Evolutionary conservation across 2,113 vertebrate species (phyloP).

Genomic region (Lagenorhynchus albirostris): DNA sequence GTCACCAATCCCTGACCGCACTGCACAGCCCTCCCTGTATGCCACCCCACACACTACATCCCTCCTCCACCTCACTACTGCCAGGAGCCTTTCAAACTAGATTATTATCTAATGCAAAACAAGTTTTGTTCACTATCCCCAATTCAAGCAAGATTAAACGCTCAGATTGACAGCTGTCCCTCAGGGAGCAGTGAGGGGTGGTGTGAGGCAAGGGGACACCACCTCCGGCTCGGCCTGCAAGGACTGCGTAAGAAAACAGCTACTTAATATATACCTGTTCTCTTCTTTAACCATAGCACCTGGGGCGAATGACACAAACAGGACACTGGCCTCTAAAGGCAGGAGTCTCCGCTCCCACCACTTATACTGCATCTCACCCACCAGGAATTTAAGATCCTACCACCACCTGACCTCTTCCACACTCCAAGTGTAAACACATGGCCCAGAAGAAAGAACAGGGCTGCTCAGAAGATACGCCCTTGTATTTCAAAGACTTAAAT

Average conservation of each 20-base stretch:
- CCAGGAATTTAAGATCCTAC: not conserved
- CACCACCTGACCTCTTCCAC: too few species aligned
- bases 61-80: not conserved
- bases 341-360: not conserved
- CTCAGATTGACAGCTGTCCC: not conserved
- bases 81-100: not conserved
- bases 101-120: not conserved
- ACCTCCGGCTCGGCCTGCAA: not conserved
- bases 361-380: not conserved
- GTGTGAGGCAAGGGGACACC: too few species aligned
- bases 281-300: not conserved
- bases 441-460: not conserved
- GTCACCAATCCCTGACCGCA: not conserved
- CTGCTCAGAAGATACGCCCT: fast-evolving
- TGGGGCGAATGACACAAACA: not conserved
- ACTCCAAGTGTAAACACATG: not conserved
- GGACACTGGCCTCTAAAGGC: not conserved
- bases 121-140: not conserved
- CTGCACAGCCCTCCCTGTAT: not conserved
- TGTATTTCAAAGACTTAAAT: not conserved
- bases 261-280: not conserved
- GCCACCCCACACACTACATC: not conserved
- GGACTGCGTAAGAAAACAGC: not conserved
- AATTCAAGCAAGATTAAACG: not conserved
- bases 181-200: not conserved